Conservation (phyloP, 2,113 vertebrate genomes). For the Nibea coibor region DNA sequence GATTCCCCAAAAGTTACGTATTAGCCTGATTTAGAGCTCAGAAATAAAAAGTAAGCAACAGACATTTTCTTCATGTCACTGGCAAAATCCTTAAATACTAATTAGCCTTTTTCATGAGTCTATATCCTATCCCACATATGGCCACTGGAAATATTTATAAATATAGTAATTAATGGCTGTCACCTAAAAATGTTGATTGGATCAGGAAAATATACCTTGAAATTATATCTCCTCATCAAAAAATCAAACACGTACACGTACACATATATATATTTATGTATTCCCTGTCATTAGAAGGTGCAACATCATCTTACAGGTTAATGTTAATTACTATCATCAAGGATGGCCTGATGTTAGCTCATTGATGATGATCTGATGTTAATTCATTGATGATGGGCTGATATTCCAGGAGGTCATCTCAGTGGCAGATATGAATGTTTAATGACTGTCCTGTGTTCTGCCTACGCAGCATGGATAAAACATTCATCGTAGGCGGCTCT, state of each 20-base stretch:
- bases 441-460: slow-evolving; percentile 84
- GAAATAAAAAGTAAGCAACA: background rate
- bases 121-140: too few species aligned
- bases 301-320: background rate
- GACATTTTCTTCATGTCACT: background rate
- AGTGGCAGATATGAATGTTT: slow-evolving; percentile 88
- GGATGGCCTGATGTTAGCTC: slow-evolving; percentile 7
- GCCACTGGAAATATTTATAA: background rate
- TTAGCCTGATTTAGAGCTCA: background rate
- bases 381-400: slow-evolving; percentile 79
- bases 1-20: background rate
- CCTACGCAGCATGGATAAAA: slow-evolving; percentile 86
- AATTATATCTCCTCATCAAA: background rate
- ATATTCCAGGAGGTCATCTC: slow-evolving; percentile 85
- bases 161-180: background rate
- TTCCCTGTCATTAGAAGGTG: background rate
- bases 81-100: background rate
- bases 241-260: background rate
- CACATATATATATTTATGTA: background rate
- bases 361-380: slow-evolving; percentile 50
- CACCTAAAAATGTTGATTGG: background rate
- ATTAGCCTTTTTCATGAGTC: background rate
- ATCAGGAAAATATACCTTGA: background rate
- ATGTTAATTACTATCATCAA: too few species aligned
- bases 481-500: slow-evolving; percentile 83